phyloP scores from a whole-genome alignment of 2,113 vertebrate genomes.

The Condylura cristata region DNA sequence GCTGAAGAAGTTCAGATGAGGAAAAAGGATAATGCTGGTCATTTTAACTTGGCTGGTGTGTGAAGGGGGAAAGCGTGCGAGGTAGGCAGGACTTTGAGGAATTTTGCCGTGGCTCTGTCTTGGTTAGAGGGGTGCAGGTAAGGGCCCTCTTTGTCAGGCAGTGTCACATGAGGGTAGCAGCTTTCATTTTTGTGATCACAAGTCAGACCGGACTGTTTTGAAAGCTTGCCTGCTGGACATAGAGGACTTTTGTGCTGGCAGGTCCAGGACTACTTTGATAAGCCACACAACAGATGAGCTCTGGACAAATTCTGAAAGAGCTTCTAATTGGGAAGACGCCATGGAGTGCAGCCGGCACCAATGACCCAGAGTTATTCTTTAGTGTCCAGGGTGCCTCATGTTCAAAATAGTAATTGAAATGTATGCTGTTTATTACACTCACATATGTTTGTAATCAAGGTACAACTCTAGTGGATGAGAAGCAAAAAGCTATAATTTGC shows the following conservation, averaged over 20 bases:
- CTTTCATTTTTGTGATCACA: background rate
- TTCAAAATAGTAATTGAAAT: conserved; percentile 83
- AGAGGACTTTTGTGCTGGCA: background rate
- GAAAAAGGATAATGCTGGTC: background rate
- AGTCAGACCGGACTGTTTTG: background rate
- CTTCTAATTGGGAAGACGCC: conserved; percentile 57
- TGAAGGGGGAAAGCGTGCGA: too few relatives aligned
- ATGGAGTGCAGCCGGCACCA: background rate
- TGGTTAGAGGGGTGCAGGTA: background rate
- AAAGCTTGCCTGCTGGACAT: background rate
- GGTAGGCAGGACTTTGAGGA: background rate
- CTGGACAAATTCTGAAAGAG: conserved; percentile 2
- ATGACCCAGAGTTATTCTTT: conserved; percentile 48
- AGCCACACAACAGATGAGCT: background rate
- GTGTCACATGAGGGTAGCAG: background rate
- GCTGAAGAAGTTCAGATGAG: background rate
- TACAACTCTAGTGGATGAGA: conserved; percentile 81
- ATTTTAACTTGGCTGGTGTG: background rate
- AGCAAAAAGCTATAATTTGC: conserved; percentile 84
- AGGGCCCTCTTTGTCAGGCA: background rate
- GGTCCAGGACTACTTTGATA: background rate
- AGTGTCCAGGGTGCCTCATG: conserved; percentile 67
- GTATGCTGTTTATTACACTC: conserved; percentile 81
- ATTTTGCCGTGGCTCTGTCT: background rate
- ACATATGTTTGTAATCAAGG: conserved; percentile 87